A percentile compares a stretch with the other conserved stretches of the same genome.
phyloP scores from a whole-genome alignment of 2,113 vertebrate genomes.

The Sakesphorus luctuosus region DNA sequence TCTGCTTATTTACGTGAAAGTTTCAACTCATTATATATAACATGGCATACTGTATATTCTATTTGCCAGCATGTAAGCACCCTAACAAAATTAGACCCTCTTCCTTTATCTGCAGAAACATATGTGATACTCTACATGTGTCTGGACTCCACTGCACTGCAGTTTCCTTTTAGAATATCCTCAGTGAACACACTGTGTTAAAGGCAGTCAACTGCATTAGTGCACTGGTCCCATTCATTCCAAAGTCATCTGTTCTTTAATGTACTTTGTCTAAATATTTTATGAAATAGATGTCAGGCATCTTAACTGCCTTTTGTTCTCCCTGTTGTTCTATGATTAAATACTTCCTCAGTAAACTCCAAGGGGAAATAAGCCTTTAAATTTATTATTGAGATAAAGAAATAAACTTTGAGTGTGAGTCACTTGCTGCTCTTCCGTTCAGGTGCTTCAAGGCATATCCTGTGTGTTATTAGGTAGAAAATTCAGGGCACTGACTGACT shows the following conservation, averaged over 20 bases:
- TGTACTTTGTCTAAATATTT: constrained; percentile 63
- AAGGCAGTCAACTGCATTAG: constrained; percentile 3
- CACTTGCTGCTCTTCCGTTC: background rate
- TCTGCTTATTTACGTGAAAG: background rate
- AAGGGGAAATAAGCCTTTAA: constrained; percentile 21
- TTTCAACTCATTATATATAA: background rate
- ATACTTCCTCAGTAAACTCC: constrained; percentile 35
- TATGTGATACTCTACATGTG: background rate
- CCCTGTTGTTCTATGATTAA: constrained; percentile 45
- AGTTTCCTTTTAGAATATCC: background rate
- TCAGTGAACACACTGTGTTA: background rate
- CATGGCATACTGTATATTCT: background rate
- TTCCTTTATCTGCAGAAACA: background rate
- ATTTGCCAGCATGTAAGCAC: background rate
- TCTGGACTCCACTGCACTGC: background rate
- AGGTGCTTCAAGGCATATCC: background rate
- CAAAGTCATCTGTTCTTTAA: constrained; percentile 50
- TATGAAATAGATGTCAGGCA: constrained; percentile 47
- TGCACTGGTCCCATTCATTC: background rate
- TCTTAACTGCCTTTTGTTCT: constrained; percentile 29
- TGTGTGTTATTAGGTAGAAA: background rate
- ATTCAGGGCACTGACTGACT: background rate
- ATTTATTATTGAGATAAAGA: constrained; percentile 20
- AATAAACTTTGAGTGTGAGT: background rate
- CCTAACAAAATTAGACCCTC: background rate